Conservation (phyloP, 1,140 invertebrate species). For the Drepana arcuata region DNA sequence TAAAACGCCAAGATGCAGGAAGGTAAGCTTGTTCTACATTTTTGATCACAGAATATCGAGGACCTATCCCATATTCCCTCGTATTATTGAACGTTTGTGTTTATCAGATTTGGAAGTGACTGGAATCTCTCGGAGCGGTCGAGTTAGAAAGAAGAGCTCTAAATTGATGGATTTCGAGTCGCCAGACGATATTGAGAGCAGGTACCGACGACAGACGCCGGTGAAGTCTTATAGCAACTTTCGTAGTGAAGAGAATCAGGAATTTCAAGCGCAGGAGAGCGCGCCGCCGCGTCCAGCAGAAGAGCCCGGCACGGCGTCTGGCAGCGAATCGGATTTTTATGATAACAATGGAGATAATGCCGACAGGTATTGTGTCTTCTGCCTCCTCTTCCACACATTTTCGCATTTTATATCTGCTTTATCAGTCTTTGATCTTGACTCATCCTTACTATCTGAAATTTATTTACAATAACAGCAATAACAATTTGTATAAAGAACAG, state of each 20-base stretch:
- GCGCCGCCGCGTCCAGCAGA: constrained; percentile 30
- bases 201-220: constrained; percentile 54
- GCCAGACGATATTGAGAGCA: constrained; percentile 81
- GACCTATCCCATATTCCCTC: too few species aligned
- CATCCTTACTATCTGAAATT: too few species aligned
- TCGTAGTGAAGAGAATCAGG: constrained; percentile 31
- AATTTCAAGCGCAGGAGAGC: constrained; percentile 22
- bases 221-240: constrained; percentile 31
- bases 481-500: too few species aligned
- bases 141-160: constrained; percentile 94
- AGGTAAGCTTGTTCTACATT: too few species aligned
- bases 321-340: constrained; percentile 73
- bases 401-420: too few species aligned
- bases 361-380: constrained; percentile 72
- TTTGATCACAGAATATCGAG: too few species aligned
- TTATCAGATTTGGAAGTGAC: constrained; percentile 84
- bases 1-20: too few species aligned
- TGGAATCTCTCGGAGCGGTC: constrained; percentile 87
- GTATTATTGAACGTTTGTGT: too few species aligned
- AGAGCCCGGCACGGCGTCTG: constrained; percentile 62
- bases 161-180: constrained; percentile 95
- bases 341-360: constrained; percentile 72
- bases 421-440: too few species aligned
- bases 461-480: too few species aligned
- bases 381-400: too few species aligned